Base-by-base conservation (phyloP, 2,113 vertebrate genomes). In the Shinisaurus crocodilurus region DNA sequence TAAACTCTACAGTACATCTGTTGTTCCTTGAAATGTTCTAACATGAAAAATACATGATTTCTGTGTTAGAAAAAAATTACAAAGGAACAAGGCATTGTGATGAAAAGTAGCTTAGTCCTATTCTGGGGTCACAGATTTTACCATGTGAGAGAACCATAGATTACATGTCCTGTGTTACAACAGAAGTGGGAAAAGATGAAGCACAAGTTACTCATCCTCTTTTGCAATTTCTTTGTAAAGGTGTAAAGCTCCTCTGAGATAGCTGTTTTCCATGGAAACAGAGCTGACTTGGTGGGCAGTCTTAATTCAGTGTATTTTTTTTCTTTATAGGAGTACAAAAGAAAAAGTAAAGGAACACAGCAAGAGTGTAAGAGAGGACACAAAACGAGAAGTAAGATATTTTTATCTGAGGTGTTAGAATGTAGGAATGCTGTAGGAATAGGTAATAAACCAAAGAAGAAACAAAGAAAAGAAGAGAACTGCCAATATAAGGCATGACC, bases 351-450 rank as follows among this genome's bases (percentile, higher is more conserved):
- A 95, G 83, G 89, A 32, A 15, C 8, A 1, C 77, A 95, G 77
- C 80, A 94, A 91, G 48, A 91, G 92, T 5, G 87, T 86, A 83
- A 88, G 32, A 81, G 93, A 88, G 3, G 54, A 80, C 8, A 45
- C 34, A 25, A 93, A 45, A 75, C 85, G 86, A 91, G 94, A 96
- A 96, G 97, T 97, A 94, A 97, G 95, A 87, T 2, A 13, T 0
- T 86, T 86, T 57, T 43, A 0, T 2, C 67, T 75, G 2, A 1
- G 34, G 29, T 43, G 27, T 43, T 89, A 48, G 12, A 91, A 75
- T 50, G 2, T 7, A 48, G 1, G 0, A 0, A 50, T 91, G 80
- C 88, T 80, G 3, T 10, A 60, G 63, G 9, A 15, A 79, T 74
- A 77, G 70, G 23, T 29, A 74, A 82, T 43, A 3, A 15, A 3